Base-by-base conservation (phyloP, 2,113 vertebrate species). In the Syngnathus floridae region DNA sequence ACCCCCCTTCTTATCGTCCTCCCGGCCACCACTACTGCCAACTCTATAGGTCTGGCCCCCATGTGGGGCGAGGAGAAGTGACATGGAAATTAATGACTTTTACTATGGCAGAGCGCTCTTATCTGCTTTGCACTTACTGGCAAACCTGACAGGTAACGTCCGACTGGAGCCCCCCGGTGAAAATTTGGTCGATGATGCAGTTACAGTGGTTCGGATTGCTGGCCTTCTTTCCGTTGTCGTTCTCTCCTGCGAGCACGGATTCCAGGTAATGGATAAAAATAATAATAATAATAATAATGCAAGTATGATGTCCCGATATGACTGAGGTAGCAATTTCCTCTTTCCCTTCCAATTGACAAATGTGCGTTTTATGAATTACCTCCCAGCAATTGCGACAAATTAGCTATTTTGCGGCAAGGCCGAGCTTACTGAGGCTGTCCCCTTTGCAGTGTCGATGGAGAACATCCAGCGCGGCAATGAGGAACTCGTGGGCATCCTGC, bases 111-210 rank as follows among this genome's bases (percentile, higher is more conserved):
- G 14, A 46, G 21, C 59, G 56, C 17, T 60, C 8, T 19, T 58
- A 17, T 58, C 57, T 36, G 45, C 7, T 54, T 65, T n/a, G 46
- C 35, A 56, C 95, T 93, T 90, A 98, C 95, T 97, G 94, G 93
- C 95, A 98, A 85, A 95, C 95, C 87, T 98, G 95, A 92, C 95
- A 98, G 75, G 95, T 98, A 80, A 98, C 95, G 26, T 98, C 95
- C 14, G 95, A 98, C 92, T 98, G 95, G 83, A 98, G 93, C 77
- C 95, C 95, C 0, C 95, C 95, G 0, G 95, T 98, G 90, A 98
- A 98, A 85, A 98, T 98, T 93, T 98, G 95, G 92, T 98, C 95
- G 74, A 98, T 98, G 89, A 98, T 98, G 90, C 95, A 98, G 91
- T 94, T 97, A 92, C 95, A 98, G 92, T 98, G 95, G 90, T 98